phyloP scores from a whole-genome alignment of 2,888 invertebrate species.

The Dicyrtoma fusca region DNA sequence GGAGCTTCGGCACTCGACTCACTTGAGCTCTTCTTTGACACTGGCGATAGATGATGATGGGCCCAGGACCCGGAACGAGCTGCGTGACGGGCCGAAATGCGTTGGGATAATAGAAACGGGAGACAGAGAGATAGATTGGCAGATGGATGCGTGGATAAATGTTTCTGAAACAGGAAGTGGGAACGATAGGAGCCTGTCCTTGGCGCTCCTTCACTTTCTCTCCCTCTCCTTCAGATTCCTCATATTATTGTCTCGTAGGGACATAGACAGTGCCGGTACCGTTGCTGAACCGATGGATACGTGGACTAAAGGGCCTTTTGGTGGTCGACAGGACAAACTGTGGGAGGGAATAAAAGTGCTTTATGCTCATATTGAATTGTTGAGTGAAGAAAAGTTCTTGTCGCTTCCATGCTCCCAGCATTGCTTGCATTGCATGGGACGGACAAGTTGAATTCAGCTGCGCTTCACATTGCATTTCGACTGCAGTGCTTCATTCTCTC shows the following conservation, averaged over 20 bases:
- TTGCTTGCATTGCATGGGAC: conserved; percentile 37
- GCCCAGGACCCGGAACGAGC: conserved; percentile 2
- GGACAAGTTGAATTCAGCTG: conserved; percentile 22
- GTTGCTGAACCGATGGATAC: not conserved
- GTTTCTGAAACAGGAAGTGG: conserved; percentile 10
- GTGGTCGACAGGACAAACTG: conserved; percentile 2
- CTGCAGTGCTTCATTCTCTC: no score
- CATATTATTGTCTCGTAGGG: not conserved
- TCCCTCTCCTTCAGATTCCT: not conserved
- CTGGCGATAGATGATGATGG: conserved; percentile 19
- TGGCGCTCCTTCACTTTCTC: not conserved
- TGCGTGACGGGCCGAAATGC: conserved; percentile 3
- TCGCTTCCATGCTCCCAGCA: no score
- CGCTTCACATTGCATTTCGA: not conserved
- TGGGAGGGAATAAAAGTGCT: conserved; percentile 16
- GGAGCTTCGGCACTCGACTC: not conserved
- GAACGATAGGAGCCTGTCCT: not conserved
- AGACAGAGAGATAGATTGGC: not conserved
- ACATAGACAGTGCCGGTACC: not conserved
- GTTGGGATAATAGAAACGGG: not conserved
- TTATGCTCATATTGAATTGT: conserved; percentile 19
- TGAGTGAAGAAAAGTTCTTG: conserved; percentile 33
- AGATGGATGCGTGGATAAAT: conserved; percentile 11
- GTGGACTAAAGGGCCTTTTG: not conserved
- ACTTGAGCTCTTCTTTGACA: not conserved